phyloP scores from a whole-genome alignment of 2,888 invertebrate genomes.

The Leptinotarsa juncta region DNA sequence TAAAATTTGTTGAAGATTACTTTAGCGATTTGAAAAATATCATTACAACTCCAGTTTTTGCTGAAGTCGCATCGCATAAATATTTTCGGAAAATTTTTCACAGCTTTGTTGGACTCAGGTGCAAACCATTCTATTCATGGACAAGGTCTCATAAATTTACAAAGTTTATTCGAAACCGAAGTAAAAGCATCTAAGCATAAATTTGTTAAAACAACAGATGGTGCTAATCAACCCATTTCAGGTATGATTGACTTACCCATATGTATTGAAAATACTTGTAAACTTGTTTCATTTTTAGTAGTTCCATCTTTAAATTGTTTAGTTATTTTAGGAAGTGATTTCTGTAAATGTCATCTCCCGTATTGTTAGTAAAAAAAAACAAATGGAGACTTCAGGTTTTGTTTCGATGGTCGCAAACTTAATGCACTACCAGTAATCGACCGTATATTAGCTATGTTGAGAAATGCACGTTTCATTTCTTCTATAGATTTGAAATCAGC shows the following conservation, averaged over 20 bases:
- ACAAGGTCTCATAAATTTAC: background rate
- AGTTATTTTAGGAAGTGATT: slow-evolving; percentile 11
- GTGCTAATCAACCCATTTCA: slow-evolving; percentile 7
- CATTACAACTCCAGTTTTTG: slow-evolving; percentile 15
- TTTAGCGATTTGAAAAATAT: background rate
- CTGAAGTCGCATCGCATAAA: background rate
- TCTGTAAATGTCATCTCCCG: slow-evolving; percentile 17
- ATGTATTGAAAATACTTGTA: slow-evolving; percentile 9
- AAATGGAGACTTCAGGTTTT: slow-evolving; percentile 24
- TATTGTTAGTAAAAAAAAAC: slow-evolving; percentile 30
- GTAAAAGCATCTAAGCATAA: background rate
- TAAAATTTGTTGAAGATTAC: background rate
- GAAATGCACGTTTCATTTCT: slow-evolving; percentile 2
- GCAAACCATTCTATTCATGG: slow-evolving; percentile 28
- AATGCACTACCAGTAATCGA: slow-evolving; percentile 36
- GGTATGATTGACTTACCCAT: slow-evolving; percentile 27
- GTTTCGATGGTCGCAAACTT: slow-evolving; percentile 35
- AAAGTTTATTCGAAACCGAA: background rate
- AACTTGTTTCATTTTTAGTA: slow-evolving; percentile 18
- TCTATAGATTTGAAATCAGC: slow-evolving; percentile 32
- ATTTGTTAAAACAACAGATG: slow-evolving; percentile 29
- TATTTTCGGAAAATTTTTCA: slow-evolving; percentile 20
- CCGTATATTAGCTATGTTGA: slow-evolving; percentile 27
- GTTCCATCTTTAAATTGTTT: slow-evolving; percentile 25
- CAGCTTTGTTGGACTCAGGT: slow-evolving; percentile 24